Conservation (phyloP, 2,113 vertebrate species). For the Onychostoma macrolepis region DNA sequence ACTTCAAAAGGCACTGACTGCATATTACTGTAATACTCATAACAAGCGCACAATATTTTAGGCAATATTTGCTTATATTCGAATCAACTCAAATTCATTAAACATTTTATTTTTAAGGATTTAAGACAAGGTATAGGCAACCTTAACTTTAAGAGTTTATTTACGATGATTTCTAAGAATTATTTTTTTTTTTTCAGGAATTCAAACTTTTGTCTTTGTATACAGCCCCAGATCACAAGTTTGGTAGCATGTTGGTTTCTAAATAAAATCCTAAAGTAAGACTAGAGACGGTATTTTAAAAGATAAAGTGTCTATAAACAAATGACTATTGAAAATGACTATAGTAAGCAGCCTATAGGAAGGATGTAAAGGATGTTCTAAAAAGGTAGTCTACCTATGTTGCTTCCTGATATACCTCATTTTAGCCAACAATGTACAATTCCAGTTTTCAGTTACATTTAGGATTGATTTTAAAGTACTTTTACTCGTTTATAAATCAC, state of each 20-base stretch:
- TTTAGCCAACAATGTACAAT: no score
- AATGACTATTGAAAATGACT: no score
- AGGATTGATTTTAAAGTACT: no score
- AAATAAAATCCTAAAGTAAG: neutral
- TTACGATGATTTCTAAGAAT: neutral
- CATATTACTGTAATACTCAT: neutral
- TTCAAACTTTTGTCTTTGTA: neutral
- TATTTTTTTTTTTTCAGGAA: neutral
- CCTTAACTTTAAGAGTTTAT: neutral
- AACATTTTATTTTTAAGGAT: neutral
- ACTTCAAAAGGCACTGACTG: neutral
- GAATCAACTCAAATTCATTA: no score
- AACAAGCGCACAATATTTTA: neutral
- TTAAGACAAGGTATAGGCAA: neutral
- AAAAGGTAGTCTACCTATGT: no score
- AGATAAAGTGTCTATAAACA: no score
- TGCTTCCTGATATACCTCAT: no score
- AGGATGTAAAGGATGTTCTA: no score
- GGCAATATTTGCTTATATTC: neutral
- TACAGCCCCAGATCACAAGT: neutral
- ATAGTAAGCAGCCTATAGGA: no score
- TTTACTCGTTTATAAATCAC: no score
- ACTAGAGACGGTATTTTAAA: neutral
- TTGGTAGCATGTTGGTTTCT: neutral
- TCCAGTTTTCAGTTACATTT: no score